Percentiles rank a stretch among this genome's conserved stretches.
phyloP scores from a whole-genome alignment of 2,888 invertebrate genomes.

The Heliconius erato region DNA sequence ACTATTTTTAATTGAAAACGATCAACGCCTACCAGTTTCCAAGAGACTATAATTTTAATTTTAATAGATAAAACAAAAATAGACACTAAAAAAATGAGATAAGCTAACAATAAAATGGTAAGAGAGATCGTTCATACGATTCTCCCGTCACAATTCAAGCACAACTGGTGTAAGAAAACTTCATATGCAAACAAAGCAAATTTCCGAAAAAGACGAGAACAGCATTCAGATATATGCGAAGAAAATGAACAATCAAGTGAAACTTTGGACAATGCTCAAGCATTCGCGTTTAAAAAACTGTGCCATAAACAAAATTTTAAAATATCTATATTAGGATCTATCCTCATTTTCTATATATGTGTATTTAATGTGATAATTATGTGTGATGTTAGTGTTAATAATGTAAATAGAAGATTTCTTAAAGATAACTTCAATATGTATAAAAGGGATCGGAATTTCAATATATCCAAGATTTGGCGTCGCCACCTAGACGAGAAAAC shows the following conservation, averaged over 20 bases:
- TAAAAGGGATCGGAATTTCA: constrained; percentile 59
- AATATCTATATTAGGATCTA: constrained; percentile 66
- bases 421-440: constrained; percentile 58
- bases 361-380: constrained; percentile 81
- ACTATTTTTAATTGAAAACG: constrained; percentile 4
- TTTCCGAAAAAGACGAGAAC: constrained; percentile 64
- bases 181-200: constrained; percentile 64
- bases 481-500: constrained; percentile 61
- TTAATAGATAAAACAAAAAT: constrained; percentile 50
- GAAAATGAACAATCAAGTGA: constrained; percentile 58
- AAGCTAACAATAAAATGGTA: constrained; percentile 75
- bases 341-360: constrained; percentile 76
- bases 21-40: constrained; percentile 35
- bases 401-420: constrained; percentile 67
- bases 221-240: constrained; percentile 10
- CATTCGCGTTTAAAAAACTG: constrained; percentile 73
- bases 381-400: constrained; percentile 82
- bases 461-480: constrained; percentile 61
- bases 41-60: constrained; percentile 13
- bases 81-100: constrained; percentile 70
- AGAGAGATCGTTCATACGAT: constrained; percentile 80
- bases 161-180: constrained; percentile 62
- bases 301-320: constrained; percentile 51
- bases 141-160: constrained; percentile 67
- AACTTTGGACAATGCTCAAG: constrained; percentile 79